Percentiles rank a stretch among this genome's conserved stretches.
Conservation (phyloP, 2,888 invertebrate species). For the Lycophotia porphyrea region DNA sequence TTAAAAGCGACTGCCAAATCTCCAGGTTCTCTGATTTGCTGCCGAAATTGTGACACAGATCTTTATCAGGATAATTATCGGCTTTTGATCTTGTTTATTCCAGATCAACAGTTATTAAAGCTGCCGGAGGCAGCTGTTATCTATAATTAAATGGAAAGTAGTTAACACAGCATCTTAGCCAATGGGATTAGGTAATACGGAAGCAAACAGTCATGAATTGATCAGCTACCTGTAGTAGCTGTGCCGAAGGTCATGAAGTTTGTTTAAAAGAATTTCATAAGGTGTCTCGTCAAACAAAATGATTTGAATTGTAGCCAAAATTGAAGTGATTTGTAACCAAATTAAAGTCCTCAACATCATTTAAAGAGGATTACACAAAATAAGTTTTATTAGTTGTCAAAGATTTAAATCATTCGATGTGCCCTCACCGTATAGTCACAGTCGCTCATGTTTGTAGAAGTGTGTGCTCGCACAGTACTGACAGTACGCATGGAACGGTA, state of each 20-base stretch:
- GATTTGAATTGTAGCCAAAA: no score
- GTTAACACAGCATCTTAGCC: constrained; percentile 8
- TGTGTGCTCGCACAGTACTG: no score
- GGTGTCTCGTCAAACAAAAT: no score
- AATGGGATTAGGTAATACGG: constrained; percentile 34
- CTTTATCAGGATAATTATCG: constrained; percentile 21
- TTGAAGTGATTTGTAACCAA: no score
- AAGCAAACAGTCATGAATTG: constrained; percentile 5
- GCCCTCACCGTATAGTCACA: neutral
- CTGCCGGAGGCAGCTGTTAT: constrained; percentile 38
- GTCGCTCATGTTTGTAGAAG: no score
- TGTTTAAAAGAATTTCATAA: neutral
- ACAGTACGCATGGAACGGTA: no score
- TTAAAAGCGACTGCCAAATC: neutral
- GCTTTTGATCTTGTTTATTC: constrained; percentile 15
- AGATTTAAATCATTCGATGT: neutral
- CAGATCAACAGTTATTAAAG: neutral
- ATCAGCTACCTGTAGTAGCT: neutral
- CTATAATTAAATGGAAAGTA: constrained; percentile 43
- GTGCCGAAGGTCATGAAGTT: neutral
- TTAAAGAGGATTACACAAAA: no score
- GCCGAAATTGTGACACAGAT: constrained; percentile 31
- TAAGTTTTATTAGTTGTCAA: neutral
- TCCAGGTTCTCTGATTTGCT: neutral
- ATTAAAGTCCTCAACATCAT: no score